A percentile compares a stretch with the other conserved stretches of the same genome.
Conservation (phyloP, 2,797 vertebrate species). For the Agapornis canus region DNA sequence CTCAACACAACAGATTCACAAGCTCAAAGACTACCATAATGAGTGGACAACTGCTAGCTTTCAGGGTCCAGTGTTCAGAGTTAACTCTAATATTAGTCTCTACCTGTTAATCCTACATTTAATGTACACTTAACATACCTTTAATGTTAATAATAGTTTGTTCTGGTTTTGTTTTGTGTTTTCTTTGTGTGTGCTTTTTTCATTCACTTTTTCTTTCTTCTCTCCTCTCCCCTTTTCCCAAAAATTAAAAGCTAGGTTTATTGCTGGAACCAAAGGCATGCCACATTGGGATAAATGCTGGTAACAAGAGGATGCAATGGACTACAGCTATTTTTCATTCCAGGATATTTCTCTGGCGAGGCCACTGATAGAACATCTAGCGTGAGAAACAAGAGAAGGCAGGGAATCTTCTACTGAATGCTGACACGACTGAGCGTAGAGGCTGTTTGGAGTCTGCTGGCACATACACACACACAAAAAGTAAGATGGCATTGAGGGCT, state of each 20-base stretch:
- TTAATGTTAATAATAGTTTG: neutral
- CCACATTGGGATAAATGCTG: neutral
- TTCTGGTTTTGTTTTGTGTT: neutral
- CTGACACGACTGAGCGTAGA: neutral
- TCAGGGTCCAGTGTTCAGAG: neutral
- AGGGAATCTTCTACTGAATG: neutral
- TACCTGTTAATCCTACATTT: neutral
- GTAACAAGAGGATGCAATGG: neutral
- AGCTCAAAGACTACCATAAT: neutral
- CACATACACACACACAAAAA: neutral
- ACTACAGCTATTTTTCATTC: neutral
- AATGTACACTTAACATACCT: neutral
- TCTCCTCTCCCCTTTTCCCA: neutral
- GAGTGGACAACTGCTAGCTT: neutral
- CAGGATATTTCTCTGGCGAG: neutral
- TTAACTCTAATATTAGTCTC: neutral
- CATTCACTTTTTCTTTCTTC: rapidly evolving
- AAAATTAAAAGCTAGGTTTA: neutral
- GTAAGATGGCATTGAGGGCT: neutral
- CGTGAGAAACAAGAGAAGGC: neutral
- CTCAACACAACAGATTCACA: neutral
- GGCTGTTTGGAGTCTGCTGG: neutral
- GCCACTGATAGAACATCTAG: neutral
- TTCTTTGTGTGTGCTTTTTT: neutral
- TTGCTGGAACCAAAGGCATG: neutral